Conservation (phyloP, 2,888 invertebrate species). For the Coleophora flavipennella region DNA sequence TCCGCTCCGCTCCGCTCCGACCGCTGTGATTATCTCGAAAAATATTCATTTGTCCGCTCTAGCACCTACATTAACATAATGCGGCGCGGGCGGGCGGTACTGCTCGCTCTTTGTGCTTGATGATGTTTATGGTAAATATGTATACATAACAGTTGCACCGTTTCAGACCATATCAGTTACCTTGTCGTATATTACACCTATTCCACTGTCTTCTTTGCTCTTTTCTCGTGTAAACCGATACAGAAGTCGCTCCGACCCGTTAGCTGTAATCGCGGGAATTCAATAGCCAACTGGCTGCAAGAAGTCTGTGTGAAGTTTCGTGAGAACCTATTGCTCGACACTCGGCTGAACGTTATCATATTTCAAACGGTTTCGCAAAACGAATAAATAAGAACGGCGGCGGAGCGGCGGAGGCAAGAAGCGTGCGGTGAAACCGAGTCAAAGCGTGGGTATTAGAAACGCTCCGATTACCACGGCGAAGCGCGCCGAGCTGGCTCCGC, state of each 20-base stretch:
- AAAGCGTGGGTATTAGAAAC: constrained; percentile 72
- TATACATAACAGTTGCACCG: background rate
- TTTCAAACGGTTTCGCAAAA: constrained; percentile 72
- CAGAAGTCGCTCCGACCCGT: constrained; percentile 25
- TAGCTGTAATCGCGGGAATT: constrained; percentile 49
- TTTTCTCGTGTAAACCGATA: constrained; percentile 41
- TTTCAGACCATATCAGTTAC: background rate
- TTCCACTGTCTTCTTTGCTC: constrained; percentile 8
- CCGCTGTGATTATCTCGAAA: constrained; percentile 62
- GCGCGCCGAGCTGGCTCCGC: constrained; percentile 12
- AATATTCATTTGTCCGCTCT: constrained; percentile 63
- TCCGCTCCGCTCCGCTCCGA: constrained; percentile 37
- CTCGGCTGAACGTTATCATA: constrained; percentile 65
- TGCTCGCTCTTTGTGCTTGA: no score
- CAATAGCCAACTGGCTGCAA: constrained; percentile 54
- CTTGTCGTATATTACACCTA: constrained; percentile 1
- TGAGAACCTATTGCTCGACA: constrained; percentile 53
- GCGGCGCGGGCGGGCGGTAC: constrained; percentile 24
- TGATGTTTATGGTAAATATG: background rate
- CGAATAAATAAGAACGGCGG: constrained; percentile 67
- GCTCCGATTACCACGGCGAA: constrained; percentile 67
- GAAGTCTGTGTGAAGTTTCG: constrained; percentile 62
- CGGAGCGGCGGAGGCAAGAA: constrained; percentile 65
- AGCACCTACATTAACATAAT: constrained; percentile 46
- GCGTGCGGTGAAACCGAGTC: constrained; percentile 70